Percentiles rank a stretch among this genome's conserved stretches.
These are phyloP conservation scores for Ceryle rudis DNA, from an alignment of 2,797 vertebrate species.

Conservation along the genomic window DNA sequence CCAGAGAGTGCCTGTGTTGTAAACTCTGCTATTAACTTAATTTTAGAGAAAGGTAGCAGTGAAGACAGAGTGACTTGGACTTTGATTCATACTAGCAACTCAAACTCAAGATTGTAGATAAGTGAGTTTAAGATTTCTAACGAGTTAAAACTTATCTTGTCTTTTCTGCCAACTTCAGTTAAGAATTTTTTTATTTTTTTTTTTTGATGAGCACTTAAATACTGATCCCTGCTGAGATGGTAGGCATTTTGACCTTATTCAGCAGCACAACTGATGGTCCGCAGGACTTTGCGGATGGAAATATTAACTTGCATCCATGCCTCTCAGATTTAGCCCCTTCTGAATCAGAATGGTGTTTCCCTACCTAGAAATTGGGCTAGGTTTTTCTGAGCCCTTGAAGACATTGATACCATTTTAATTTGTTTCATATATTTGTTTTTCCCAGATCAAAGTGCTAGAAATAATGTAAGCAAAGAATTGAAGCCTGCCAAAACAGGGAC, in stretches of 20 bases:
- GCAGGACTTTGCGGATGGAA: neutral
- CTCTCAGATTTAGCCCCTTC: neutral
- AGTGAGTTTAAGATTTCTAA: constrained; percentile 16
- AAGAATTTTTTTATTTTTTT: neutral
- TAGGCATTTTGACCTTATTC: neutral
- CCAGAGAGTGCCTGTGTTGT: neutral
- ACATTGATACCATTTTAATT: neutral
- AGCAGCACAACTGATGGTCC: neutral
- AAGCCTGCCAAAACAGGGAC: neutral
- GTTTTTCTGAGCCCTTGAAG: neutral
- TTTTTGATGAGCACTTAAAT: neutral
- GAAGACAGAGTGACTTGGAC: neutral
- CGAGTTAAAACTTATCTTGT: constrained; percentile 40
- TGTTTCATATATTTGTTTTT: neutral
- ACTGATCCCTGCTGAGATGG: neutral
- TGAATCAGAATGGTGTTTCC: neutral
- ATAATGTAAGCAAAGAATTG: neutral
- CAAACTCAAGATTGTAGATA: constrained; percentile 25
- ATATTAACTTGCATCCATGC: neutral
- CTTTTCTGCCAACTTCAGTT: constrained; percentile 34
- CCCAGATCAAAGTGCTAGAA: neutral
- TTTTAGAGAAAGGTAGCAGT: neutral
- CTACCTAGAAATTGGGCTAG: neutral
- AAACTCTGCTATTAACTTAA: neutral
- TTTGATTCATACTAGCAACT: constrained; percentile 7